Evolutionary conservation across 2,797 vertebrate genomes (phyloP).

Genomic region (Alectoris magna): DNA sequence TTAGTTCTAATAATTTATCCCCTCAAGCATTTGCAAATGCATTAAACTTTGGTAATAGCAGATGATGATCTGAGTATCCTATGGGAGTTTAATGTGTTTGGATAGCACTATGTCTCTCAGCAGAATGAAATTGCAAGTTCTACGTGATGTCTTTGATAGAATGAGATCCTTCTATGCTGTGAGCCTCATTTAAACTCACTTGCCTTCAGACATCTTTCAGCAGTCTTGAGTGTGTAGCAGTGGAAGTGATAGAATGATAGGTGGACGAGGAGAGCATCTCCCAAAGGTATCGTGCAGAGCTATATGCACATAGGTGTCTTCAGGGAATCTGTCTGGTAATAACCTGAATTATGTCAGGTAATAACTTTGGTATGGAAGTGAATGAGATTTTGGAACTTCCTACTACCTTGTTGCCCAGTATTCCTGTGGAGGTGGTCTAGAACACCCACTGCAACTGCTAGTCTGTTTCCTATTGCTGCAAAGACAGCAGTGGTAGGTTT

Average conservation of each 20-base stretch:
- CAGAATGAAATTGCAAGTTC: neutral
- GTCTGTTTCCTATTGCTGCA: neutral
- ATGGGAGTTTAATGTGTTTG: neutral
- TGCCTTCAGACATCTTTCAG: neutral
- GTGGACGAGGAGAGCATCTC: neutral
- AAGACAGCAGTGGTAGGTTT: neutral
- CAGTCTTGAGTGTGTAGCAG: neutral
- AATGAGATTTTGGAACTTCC: neutral
- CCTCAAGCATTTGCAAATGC: neutral
- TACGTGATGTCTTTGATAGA: neutral
- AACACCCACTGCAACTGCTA: neutral
- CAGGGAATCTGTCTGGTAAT: neutral
- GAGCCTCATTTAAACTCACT: neutral
- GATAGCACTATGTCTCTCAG: rapidly evolving
- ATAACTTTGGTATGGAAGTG: neutral
- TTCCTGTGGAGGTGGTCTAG: neutral
- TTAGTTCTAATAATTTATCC: conserved; percentile 3
- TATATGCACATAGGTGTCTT: neutral
- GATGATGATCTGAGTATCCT: neutral
- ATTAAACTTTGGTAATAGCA: neutral
- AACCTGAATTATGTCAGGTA: neutral
- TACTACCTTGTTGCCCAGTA: neutral
- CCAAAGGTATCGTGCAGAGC: neutral
- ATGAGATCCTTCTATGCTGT: neutral
- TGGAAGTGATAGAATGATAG: neutral